A percentile compares a stretch with the other conserved stretches of the same genome.
phyloP scores from a whole-genome alignment of 2,113 vertebrate genomes.

The Thryonomys swinderianus region DNA sequence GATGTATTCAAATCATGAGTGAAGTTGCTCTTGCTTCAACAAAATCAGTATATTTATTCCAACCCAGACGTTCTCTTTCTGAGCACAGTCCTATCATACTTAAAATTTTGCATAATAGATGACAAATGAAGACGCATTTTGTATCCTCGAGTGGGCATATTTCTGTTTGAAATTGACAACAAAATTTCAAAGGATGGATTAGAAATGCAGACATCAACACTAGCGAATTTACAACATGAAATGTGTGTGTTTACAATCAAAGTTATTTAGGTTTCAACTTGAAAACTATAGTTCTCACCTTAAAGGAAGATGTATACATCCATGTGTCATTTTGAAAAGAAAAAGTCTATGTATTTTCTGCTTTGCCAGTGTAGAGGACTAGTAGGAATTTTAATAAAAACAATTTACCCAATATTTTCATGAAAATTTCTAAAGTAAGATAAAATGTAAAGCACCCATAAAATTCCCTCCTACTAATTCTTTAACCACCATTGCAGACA shows the following conservation, averaged over 20 bases:
- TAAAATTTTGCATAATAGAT: constrained; percentile 69
- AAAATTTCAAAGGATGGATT: not conserved
- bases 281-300: not conserved
- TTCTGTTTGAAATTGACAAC: constrained; percentile 34
- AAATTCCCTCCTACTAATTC: not conserved
- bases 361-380: no score
- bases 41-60: constrained; percentile 75
- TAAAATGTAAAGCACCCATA: not conserved
- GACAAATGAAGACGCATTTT: constrained; percentile 73
- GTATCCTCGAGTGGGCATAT: constrained; percentile 44
- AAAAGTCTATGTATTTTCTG: not conserved
- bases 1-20: not conserved
- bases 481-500: rapidly evolving
- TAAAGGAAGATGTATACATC: not conserved
- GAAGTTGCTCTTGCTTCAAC: constrained; percentile 63
- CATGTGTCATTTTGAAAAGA: not conserved
- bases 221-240: not conserved
- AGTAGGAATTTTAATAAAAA: not conserved
- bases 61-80: constrained; percentile 61
- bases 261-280: not conserved
- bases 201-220: not conserved
- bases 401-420: not conserved
- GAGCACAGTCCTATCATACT: constrained; percentile 74
- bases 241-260: not conserved
- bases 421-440: not conserved